Percentiles rank a stretch among this genome's conserved stretches.
Conservation (phyloP, 2,888 invertebrate species). For the Dendrolimus houi region DNA sequence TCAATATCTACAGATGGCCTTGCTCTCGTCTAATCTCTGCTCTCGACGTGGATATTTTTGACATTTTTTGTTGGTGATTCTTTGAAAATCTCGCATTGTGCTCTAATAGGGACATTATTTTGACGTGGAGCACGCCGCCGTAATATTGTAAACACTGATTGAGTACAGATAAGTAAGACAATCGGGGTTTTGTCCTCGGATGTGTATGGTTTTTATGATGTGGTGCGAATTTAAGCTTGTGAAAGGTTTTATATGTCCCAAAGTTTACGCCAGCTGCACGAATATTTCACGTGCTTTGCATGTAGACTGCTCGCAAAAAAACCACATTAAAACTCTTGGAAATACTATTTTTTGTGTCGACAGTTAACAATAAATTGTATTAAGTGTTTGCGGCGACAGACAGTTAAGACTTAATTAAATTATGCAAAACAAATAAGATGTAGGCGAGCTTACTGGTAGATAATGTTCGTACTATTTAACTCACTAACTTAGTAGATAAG, state of each 20-base stretch:
- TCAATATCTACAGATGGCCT: conserved; percentile 76
- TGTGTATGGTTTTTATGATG: conserved; percentile 34
- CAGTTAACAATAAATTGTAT: neutral
- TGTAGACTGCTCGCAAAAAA: neutral
- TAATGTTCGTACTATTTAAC: neutral
- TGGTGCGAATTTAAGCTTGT: conserved; percentile 28
- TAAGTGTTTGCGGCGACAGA: neutral
- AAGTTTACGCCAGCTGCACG: neutral
- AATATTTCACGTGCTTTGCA: neutral
- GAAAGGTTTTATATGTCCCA: conserved; percentile 5
- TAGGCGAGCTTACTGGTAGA: neutral
- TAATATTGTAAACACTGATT: conserved; percentile 73
- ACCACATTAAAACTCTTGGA: neutral
- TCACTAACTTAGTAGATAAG: neutral
- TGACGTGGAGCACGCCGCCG: conserved; percentile 64
- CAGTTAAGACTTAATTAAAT: conserved; percentile 2
- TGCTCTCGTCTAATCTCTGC: conserved; percentile 64
- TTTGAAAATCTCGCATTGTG: conserved; percentile 67
- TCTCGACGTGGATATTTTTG: conserved; percentile 57
- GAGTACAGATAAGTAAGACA: conserved; percentile 70
- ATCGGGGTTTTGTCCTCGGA: conserved; percentile 44
- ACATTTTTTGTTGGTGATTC: conserved; percentile 67
- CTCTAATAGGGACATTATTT: conserved; percentile 75
- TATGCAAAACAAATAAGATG: conserved; percentile 5
- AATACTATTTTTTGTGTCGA: neutral